A percentile compares a stretch with the other conserved stretches of the same genome.
These are phyloP conservation scores for Heliconius hortense DNA, from an alignment of 2,888 invertebrate genomes.

Conservation along the genomic window DNA sequence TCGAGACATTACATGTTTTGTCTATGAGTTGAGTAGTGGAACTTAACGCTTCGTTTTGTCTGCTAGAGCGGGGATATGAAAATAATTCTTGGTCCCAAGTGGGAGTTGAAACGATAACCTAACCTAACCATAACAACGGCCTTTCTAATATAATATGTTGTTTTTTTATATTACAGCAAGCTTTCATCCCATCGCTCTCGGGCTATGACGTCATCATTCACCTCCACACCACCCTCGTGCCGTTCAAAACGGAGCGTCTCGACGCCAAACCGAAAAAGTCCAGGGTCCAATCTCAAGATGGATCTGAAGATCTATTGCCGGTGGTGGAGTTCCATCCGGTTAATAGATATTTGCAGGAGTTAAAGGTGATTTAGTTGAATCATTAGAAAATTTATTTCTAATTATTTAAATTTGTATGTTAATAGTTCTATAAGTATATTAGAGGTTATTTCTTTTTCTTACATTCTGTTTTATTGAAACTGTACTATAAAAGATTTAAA, in stretches of 20 bases:
- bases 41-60: too few species aligned
- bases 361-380: slow-evolving; percentile 19
- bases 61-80: not conserved
- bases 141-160: not conserved
- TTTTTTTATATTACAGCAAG: slow-evolving; percentile 50
- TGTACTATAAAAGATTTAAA: too few species aligned
- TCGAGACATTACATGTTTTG: too few species aligned
- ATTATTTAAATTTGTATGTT: too few species aligned
- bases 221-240: slow-evolving; percentile 77
- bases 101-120: too few species aligned
- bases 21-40: too few species aligned
- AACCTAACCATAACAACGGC: too few species aligned
- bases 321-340: slow-evolving; percentile 90
- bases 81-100: not conserved
- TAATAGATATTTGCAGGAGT: slow-evolving; percentile 85
- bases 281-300: not conserved
- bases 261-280: slow-evolving; percentile 23
- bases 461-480: too few species aligned
- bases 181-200: slow-evolving; percentile 65
- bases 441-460: too few species aligned
- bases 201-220: slow-evolving; percentile 90
- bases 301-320: slow-evolving; percentile 75
- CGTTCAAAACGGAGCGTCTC: slow-evolving; percentile 63
- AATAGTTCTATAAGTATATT: too few species aligned
- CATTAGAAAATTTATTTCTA: too few species aligned